Conservation (phyloP, 2,797 vertebrate genomes). For the Neosilurus mollespiculum region DNA sequence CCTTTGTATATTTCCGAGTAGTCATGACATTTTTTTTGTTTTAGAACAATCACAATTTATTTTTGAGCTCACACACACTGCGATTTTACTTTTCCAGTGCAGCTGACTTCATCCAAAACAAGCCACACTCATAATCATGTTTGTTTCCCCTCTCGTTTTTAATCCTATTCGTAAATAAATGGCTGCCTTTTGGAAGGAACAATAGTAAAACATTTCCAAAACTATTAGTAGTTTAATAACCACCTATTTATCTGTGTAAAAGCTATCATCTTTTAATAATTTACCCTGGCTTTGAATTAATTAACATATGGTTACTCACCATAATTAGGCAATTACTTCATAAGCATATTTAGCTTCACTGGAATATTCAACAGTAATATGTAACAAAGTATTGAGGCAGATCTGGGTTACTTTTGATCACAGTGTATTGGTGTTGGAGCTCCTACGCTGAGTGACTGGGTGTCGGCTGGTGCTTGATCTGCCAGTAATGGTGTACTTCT, state of each 20-base stretch:
- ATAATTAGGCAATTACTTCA: conserved; percentile 1
- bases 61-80: conserved; percentile 41
- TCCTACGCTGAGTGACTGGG: conserved; percentile 43
- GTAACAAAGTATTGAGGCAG: conserved; percentile 49
- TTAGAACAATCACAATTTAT: conserved; percentile 46
- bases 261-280: not conserved
- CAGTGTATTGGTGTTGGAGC: conserved; percentile 42
- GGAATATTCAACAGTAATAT: conserved; percentile 30
- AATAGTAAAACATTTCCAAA: conserved; percentile 33
- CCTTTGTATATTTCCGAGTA: conserved; percentile 50
- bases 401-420: conserved; percentile 53
- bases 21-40: conserved; percentile 46
- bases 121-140: conserved; percentile 39
- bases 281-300: not conserved
- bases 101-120: conserved; percentile 38
- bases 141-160: conserved; percentile 32
- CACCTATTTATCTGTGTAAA: not conserved
- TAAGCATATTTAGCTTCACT: conserved; percentile 23
- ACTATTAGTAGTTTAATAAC: conserved; percentile 21
- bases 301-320: not conserved
- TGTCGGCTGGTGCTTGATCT: conserved; percentile 52
- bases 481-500: conserved; percentile 37
- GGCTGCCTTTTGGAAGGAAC: conserved; percentile 12
- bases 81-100: conserved; percentile 50
- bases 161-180: conserved; percentile 33